Conservation (phyloP, 2,888 invertebrate species). For the Notodonta ziczac region DNA sequence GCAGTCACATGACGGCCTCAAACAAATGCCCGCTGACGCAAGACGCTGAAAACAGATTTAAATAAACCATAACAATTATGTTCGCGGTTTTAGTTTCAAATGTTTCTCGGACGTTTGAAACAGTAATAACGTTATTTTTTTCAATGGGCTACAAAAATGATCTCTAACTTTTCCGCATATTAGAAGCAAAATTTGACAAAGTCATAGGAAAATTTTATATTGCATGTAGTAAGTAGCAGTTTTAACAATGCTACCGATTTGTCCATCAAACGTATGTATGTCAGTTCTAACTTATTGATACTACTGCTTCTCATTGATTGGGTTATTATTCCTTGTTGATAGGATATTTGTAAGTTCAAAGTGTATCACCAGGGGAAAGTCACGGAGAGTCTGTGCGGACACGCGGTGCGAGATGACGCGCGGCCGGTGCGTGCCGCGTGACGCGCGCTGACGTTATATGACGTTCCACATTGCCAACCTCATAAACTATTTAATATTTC, state of each 20-base stretch:
- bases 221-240: too few relatives aligned
- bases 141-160: conserved; percentile 55
- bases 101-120: conserved; percentile 51
- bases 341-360: conserved; percentile 23
- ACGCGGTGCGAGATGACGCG: conserved; percentile 50
- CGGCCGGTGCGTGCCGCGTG: conserved; percentile 42
- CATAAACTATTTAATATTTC: conserved; percentile 49
- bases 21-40: conserved; percentile 68
- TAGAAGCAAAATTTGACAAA: conserved; percentile 38
- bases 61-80: conserved; percentile 72
- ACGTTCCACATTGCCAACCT: conserved; percentile 31
- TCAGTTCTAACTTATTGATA: too few relatives aligned
- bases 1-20: conserved; percentile 69
- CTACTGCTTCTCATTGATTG: too few relatives aligned
- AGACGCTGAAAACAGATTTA: conserved; percentile 63
- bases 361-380: conserved; percentile 19
- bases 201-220: conserved; percentile 27
- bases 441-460: conserved; percentile 49
- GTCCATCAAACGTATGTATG: conserved; percentile 16
- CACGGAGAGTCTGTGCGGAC: conserved; percentile 31
- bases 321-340: conserved; percentile 7
- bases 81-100: conserved; percentile 58
- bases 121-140: conserved; percentile 44
- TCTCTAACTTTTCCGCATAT: conserved; percentile 48
- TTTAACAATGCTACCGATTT: conserved; percentile 9